A percentile compares a stretch with the other conserved stretches of the same genome.
Conservation (phyloP, 2,797 vertebrate genomes). For the Simalia tracyae region DNA sequence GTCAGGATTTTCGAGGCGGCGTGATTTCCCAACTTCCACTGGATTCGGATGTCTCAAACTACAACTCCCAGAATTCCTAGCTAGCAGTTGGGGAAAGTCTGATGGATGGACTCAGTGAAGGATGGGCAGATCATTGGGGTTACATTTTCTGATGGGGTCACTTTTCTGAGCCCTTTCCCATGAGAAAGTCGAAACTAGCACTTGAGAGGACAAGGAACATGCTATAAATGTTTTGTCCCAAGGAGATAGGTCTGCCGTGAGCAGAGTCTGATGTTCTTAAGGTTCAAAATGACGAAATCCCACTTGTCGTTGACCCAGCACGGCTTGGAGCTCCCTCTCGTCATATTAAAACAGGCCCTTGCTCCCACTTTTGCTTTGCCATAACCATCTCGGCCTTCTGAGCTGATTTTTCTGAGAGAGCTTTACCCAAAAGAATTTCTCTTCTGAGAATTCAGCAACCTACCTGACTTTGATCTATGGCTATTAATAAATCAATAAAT, state of each 20-base stretch:
- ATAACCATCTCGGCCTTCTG: not conserved
- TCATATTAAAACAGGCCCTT: not conserved
- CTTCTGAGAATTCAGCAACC: too few species aligned
- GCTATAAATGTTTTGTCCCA: not conserved
- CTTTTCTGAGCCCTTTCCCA: not conserved
- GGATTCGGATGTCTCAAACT: not conserved
- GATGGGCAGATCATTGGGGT: not conserved
- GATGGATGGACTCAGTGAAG: not conserved
- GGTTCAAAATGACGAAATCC: not conserved
- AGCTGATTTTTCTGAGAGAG: not conserved
- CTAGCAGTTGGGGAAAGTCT: not conserved
- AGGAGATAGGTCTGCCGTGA: not conserved
- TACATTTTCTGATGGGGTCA: not conserved
- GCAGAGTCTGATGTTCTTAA: not conserved
- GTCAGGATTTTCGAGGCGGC: not conserved
- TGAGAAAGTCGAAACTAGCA: not conserved
- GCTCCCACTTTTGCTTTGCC: not conserved
- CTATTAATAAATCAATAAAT: too few species aligned
- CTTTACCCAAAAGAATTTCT: not conserved
- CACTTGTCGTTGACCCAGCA: not conserved
- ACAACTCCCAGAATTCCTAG: not conserved
- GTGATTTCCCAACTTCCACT: not conserved
- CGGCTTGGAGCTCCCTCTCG: not conserved
- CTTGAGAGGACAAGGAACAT: not conserved
- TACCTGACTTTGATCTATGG: too few species aligned